These are phyloP conservation scores for Hypotaenidia philippensis DNA, from an alignment of 2,797 vertebrate species.

Conservation along the genomic window DNA sequence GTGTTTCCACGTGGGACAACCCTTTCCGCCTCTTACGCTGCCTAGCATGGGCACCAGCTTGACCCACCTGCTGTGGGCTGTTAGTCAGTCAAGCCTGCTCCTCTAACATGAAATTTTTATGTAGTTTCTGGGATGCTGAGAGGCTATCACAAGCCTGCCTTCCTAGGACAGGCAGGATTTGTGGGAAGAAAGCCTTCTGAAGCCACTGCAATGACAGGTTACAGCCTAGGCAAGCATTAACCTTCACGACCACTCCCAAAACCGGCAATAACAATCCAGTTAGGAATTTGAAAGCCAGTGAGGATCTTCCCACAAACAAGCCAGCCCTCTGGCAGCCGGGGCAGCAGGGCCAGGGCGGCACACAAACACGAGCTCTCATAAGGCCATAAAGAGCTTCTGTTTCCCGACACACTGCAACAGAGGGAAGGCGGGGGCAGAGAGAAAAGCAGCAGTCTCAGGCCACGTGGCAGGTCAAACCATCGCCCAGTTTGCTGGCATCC, in stretches of 20 bases:
- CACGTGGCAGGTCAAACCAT: slow-evolving; percentile 71
- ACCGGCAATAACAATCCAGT: background rate
- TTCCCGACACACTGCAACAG: slow-evolving; percentile 21
- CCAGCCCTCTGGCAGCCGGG: slow-evolving; percentile 37
- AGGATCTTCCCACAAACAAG: slow-evolving; percentile 45
- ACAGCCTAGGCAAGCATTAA: background rate
- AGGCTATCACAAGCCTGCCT: background rate
- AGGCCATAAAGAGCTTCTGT: slow-evolving; percentile 68
- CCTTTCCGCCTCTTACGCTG: background rate
- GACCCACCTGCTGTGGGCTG: slow-evolving; percentile 35
- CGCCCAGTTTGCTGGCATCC: slow-evolving; percentile 69
- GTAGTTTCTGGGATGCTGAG: background rate
- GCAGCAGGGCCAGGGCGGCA: slow-evolving; percentile 29
- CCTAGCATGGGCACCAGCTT: background rate
- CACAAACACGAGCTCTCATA: slow-evolving; percentile 47
- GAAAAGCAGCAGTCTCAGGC: slow-evolving; percentile 25
- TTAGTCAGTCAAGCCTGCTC: background rate
- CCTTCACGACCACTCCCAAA: slow-evolving; percentile 4
- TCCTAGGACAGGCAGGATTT: background rate
- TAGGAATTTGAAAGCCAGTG: background rate
- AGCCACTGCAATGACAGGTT: background rate
- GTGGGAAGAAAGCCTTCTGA: background rate
- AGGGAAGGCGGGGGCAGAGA: slow-evolving; percentile 9
- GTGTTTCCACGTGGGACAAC: background rate
- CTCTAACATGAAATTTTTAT: background rate